These are phyloP conservation scores for Polymixis lichenea DNA, from an alignment of 2,888 invertebrate species.

Conservation along the genomic window DNA sequence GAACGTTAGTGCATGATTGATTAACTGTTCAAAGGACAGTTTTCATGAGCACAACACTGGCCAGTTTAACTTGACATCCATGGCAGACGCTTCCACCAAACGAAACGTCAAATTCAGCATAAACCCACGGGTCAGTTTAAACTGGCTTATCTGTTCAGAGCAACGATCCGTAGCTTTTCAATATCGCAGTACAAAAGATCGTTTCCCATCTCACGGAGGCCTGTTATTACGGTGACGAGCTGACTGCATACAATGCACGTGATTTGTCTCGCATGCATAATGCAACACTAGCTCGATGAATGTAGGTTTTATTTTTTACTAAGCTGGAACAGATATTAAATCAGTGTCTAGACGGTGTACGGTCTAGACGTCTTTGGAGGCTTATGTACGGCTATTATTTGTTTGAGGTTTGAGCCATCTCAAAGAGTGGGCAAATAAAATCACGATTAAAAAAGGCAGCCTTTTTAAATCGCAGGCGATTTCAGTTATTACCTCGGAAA, in stretches of 20 bases:
- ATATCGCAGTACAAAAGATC: conserved; percentile 45
- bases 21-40: conserved; percentile 48
- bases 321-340: conserved; percentile 24
- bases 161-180: conserved; percentile 55
- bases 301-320: conserved; percentile 48
- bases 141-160: conserved; percentile 14
- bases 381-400: background rate
- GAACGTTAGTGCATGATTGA: conserved; percentile 45
- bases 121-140: conserved; percentile 12
- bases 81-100: background rate
- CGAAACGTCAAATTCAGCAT: background rate
- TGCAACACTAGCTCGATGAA: conserved; percentile 38
- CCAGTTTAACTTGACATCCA: conserved; percentile 16
- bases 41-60: conserved; percentile 28
- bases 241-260: conserved; percentile 54
- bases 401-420: background rate
- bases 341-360: conserved; percentile 46
- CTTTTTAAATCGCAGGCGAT: no score
- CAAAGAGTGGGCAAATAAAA: background rate
- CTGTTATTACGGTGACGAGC: conserved; percentile 60
- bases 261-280: conserved; percentile 59
- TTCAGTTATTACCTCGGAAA: no score
- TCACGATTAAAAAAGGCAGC: background rate
- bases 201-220: conserved; percentile 67
- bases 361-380: background rate